phyloP scores from a whole-genome alignment of 2,797 vertebrate species.

The Phoxinus dragarum region DNA sequence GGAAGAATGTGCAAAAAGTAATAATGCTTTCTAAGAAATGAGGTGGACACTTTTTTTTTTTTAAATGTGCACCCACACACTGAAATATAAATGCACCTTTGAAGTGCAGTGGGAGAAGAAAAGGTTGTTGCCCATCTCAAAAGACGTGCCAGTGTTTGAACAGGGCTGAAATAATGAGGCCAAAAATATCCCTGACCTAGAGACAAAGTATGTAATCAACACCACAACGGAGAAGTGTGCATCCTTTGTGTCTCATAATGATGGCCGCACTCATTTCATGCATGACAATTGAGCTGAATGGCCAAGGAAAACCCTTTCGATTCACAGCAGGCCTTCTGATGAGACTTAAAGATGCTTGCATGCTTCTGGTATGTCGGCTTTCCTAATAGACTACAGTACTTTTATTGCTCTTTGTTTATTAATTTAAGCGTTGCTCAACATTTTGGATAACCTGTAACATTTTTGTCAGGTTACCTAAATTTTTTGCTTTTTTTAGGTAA shows the following conservation, averaged over 20 bases:
- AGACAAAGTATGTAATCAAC: slow-evolving; percentile 63
- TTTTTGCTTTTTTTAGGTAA: background rate
- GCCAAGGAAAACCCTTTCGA: slow-evolving; percentile 53
- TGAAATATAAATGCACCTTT: slow-evolving; percentile 35
- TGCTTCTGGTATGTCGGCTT: background rate
- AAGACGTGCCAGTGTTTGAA: slow-evolving; percentile 59
- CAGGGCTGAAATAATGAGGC: slow-evolving; percentile 55
- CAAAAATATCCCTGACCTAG: slow-evolving; percentile 59
- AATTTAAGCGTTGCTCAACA: background rate
- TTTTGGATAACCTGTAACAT: background rate
- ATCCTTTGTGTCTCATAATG: slow-evolving; percentile 58
- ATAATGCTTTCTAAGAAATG: background rate
- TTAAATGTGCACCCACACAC: slow-evolving; percentile 33
- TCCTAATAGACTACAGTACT: background rate
- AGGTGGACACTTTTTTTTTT: slow-evolving; percentile 13
- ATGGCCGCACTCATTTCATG: slow-evolving; percentile 59
- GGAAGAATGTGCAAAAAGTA: background rate
- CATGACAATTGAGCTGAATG: slow-evolving; percentile 62
- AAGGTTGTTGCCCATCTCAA: slow-evolving; percentile 32
- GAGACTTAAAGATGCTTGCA: slow-evolving; percentile 20
- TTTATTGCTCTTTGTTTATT: background rate
- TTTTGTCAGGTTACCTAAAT: background rate
- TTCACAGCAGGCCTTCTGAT: slow-evolving; percentile 2
- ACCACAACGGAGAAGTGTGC: slow-evolving; percentile 58
- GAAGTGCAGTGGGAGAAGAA: slow-evolving; percentile 23